Evolutionary conservation across 2,113 vertebrate species (phyloP), one percentile per base, ranked within the genome.

Genomic region (Spilogale gracilis): DNA sequence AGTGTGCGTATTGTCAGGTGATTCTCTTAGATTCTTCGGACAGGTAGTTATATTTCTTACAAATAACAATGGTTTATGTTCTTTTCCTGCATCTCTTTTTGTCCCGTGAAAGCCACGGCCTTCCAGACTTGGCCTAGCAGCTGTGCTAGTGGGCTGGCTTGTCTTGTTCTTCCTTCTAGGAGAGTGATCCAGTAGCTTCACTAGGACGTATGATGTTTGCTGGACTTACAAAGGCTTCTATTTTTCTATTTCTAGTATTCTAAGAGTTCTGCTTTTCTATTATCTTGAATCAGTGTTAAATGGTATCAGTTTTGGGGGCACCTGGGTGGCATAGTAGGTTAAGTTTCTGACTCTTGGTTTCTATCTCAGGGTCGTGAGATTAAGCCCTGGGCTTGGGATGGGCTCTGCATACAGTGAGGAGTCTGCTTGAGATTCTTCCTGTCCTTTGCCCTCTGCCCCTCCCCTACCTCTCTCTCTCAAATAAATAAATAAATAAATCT

Each of bases 51-150:
- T 58, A 73, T 79, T 88, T 97, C 73, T 69, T 89, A 32, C 16
- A 74, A n/a, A 61, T 27, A 65, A n/a, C 10, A 45, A 85, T 84
- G 83, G 32, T 20, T 89, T 85, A 25, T 45, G 11, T 0, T 65
- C 56, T 73, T 45, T 38, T 16, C 9, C 25, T 48, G 8, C 32
- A 4, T 73, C 54, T 84, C 30, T 71, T 71, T 60, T 84, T 48
- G 5, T 78, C 48, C 80, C 23, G 9, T 2, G 65, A 38, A 58
- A 56, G 10, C 58, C 6, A 23, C 73, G 50, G 52, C 20, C 11
- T n/a, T 2, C 30, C 32, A 43, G 43, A 21, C 18, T 5, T 0
- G 14, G 58, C 27, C 17, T 3, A 0, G 1, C 7, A 27, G 21
- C 30, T 5, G 1, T 58, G 17, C 54, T 50, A 1, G 3, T 11